Evolutionary conservation across 2,888 invertebrate genomes (phyloP), one percentile per base, ranked within the genome.

Genomic region (Octonoba sinensis): DNA sequence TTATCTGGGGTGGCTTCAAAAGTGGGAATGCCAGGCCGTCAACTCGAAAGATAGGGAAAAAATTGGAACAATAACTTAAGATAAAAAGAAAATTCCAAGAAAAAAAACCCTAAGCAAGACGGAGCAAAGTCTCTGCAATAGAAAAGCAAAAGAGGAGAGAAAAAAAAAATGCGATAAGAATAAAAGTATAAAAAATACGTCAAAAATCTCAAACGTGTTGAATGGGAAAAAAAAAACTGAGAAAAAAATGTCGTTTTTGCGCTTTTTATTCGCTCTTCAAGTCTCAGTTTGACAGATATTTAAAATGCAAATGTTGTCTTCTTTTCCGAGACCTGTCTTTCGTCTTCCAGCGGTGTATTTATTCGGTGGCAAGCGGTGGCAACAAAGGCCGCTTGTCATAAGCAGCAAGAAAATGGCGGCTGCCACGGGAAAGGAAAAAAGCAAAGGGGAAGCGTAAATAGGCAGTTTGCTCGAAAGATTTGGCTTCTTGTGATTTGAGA

Each of bases 261-360:
- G 76, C 69, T 76, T 76, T 76, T 79, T 79, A 79, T 79, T 79
- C 79, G 73, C 79, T 79, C 66, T 79, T 79, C 79, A 79, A 62
- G 67, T 73, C 73, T 69, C 66, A 51, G 67, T 67, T 79, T 79
- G 79, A 79, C 79, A 79, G 79, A 79, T 79, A 79, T 79, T 79
- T 79, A 79, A 79, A 79, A 79, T 79, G 79, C 79, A 79, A 79
- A 79, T 79, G 79, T 79, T 79, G 73, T 79, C 79, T 73, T 79
- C 79, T 79, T 69, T 66, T 73, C 27, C 66, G 73, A 79, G 69
- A 79, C 79, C 79, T 60, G 79, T 79, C 79, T 79, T 67, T 79
- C 79, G 79, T 79, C 69, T 79, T 60, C 77, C 27, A 60, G 79
- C 62, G 66, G 73, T 79, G 79, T 79, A 79, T 79, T 79, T 79